phyloP scores from a whole-genome alignment of 2,797 vertebrate genomes.

The Lycodopsis pacificus region DNA sequence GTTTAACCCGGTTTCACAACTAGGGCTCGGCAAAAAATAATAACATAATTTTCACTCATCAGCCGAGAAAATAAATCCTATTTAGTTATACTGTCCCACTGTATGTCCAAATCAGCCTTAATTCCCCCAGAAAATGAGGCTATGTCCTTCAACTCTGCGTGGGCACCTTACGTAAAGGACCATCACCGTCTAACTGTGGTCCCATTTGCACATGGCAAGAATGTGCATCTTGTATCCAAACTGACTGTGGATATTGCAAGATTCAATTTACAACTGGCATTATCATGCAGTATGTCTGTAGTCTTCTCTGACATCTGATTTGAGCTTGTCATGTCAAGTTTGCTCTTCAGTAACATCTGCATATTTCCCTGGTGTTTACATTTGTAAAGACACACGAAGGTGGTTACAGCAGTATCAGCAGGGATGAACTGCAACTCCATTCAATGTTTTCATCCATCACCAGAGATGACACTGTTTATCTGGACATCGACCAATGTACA shows the following conservation, averaged over 20 bases:
- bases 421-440: not conserved
- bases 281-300: not conserved
- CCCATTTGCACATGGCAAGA: not conserved
- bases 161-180: not conserved
- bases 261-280: not conserved
- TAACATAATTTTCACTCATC: not conserved
- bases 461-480: not conserved
- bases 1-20: conserved; percentile 4
- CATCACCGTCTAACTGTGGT: not conserved
- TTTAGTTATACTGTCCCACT: not conserved
- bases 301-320: not conserved
- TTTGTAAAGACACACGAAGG: not conserved
- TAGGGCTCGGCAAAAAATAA: not conserved
- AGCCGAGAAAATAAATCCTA: not conserved
- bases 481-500: not conserved
- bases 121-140: not conserved
- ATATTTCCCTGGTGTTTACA: not conserved
- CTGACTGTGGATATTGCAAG: not conserved
- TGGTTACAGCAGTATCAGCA: not conserved
- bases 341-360: not conserved
- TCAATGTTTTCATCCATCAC: not conserved
- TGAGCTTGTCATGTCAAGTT: conserved; percentile 4
- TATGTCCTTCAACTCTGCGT: not conserved
- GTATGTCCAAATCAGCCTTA: not conserved
- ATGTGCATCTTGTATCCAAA: not conserved